Evolutionary conservation across 2,113 vertebrate species (phyloP), one percentile per base, ranked within the genome.

Genomic region (Bubo bubo): DNA sequence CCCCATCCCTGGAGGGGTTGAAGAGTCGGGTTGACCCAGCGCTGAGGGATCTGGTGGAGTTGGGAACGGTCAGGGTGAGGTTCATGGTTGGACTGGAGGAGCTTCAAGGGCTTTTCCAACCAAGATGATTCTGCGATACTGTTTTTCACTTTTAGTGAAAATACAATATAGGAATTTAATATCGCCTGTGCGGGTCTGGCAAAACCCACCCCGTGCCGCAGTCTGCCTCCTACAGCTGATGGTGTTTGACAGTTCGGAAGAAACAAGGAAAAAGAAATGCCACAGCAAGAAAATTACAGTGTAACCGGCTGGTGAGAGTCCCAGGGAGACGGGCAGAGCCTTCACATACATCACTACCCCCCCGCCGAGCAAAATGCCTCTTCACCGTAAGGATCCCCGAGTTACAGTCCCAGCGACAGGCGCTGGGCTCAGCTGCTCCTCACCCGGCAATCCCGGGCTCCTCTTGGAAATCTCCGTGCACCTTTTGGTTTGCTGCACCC

Each of bases 321-420:
- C 64, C 83, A 41, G 23, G 37, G 79, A 73, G 82, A 52, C 26
- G 0, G 24, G 53, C 14, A 60, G 52, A 55, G 47, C 9, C 2
- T 34, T 50, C 66, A 41, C 6, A 1, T 23, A 27, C 56, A 76
- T 70, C 50, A 6, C 18, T 8, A 23, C 9, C 26, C 26, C 47
- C 9, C 55, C 8, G 6, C 56, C 8, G 10, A 15, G 26, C 20
- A 56, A 45, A 66, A 39, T 2, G 24, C 10, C 9, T n/a, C 59
- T 59, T 60, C 1, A 0, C 39, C 23, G 0, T 14, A 59, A 53
- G 16, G 20, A 30, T 67, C 45, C n/a, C 28, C 10, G 5, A 30
- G 50, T 15, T 10, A 8, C 11, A 21, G 4, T 13, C 43, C 3
- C 9, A 11, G 41, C 0, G 0, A 60, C 4, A 1, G 1, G 30